Conservation (phyloP, 2,113 vertebrate genomes). For the Numida meleagris region DNA sequence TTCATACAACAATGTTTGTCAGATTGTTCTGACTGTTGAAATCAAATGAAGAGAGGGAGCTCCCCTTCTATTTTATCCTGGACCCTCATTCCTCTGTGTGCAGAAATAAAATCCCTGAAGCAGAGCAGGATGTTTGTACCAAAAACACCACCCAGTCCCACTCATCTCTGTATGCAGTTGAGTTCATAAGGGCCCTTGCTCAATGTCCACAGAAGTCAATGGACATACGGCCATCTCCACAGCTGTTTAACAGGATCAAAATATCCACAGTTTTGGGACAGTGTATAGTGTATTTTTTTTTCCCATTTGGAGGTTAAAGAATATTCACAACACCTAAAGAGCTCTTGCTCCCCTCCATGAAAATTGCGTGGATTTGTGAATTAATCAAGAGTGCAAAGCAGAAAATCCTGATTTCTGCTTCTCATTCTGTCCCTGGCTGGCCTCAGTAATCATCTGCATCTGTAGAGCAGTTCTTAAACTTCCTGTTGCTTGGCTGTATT, state of each 20-base stretch:
- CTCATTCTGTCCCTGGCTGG: constrained; percentile 16
- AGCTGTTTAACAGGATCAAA: not conserved
- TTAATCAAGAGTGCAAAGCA: not conserved
- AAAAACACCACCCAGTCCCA: not conserved
- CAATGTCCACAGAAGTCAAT: not conserved
- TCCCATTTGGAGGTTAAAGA: not conserved
- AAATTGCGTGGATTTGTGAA: not conserved
- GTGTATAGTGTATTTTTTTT: not conserved
- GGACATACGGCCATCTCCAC: not conserved
- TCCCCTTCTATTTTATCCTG: constrained; percentile 33
- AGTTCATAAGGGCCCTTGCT: not conserved
- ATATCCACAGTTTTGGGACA: not conserved
- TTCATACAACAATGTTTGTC: constrained; percentile 63
- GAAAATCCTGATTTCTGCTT: constrained; percentile 50
- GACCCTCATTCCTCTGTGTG: not conserved
- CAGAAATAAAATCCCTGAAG: not conserved
- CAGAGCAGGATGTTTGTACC: not conserved
- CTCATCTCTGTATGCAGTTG: not conserved
- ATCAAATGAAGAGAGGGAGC: constrained; percentile 48
- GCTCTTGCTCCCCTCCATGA: not conserved
- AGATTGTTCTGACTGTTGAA: constrained; percentile 53
- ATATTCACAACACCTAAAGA: not conserved
- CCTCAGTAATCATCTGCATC: constrained; percentile 45
- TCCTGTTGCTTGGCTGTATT: constrained; percentile 24
- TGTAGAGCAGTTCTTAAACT: constrained; percentile 39